These are phyloP conservation scores for Neolamprologus tretocephalus DNA, from an alignment of 2,113 vertebrate species.

Conservation along the genomic window DNA sequence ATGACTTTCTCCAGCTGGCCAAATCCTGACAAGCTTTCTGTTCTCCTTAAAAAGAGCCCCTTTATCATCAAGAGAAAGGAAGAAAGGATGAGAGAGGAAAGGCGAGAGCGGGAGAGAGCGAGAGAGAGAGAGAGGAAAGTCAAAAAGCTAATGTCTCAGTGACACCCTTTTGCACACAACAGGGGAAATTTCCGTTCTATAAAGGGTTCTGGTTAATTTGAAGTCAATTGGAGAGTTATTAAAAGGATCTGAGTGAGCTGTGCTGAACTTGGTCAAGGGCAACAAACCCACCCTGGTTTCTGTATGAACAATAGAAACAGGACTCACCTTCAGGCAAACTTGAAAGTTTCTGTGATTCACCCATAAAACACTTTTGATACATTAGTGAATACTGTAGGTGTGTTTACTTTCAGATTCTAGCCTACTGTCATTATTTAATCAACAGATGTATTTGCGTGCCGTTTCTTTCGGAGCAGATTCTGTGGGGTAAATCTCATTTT, in stretches of 20 bases:
- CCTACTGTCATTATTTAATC: not conserved
- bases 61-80: constrained; percentile 63
- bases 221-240: constrained; percentile 78
- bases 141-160: constrained; percentile 64
- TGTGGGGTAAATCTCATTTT: constrained; percentile 16
- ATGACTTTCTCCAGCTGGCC: constrained; percentile 68
- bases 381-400: not conserved
- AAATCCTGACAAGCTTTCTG: constrained; percentile 68
- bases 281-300: constrained; percentile 51
- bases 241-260: constrained; percentile 66
- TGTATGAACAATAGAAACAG: constrained; percentile 9
- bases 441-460: not conserved
- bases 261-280: constrained; percentile 77
- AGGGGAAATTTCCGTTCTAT: constrained; percentile 72
- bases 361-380: not conserved
- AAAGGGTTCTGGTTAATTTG: constrained; percentile 75
- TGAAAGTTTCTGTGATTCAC: constrained; percentile 21
- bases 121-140: constrained; percentile 33
- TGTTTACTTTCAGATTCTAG: not conserved
- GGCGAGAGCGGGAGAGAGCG: not conserved
- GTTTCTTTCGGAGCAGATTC: not conserved
- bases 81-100: constrained; percentile 38
- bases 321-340: constrained; percentile 48
- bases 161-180: constrained; percentile 70
- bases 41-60: constrained; percentile 58